Base-by-base conservation (phyloP, 2,888 invertebrate genomes). In the Mimumesa dahlbomi region DNA sequence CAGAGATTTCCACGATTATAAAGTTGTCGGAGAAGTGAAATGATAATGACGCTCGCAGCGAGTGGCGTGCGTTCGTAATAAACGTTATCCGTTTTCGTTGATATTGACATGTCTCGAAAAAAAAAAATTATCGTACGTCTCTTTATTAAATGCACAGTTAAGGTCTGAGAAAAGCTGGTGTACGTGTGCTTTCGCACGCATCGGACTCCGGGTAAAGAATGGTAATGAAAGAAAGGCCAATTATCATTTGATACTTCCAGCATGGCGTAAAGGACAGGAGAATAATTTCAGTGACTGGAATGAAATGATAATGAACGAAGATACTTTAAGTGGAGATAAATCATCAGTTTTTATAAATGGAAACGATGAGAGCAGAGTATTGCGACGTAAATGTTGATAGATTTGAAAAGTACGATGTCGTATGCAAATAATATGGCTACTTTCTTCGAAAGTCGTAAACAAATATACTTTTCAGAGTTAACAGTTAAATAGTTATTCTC, bases 1-100 rank as follows among this genome's bases (percentile, higher is more conserved):
- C 34, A 16, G 40, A 16, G 18, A 40, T 16, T 18, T 40, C 11
- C 40, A 40, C 22, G 19, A 46, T 57, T 46, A 46, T 21, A 16
- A 36, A 46, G 36, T n/a, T 1, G 7, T 59, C 9, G 11, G 13
- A 1, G 16, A 40, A 16, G n/a, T 34, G 16, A 40, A 16, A 6
- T 34, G 22, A 42, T 14, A 13, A 31, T 19, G 22, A 43, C 11
- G 14, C 7, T 14, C 18, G 16, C 18, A 40, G 5, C 5, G 14
- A 7, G 36, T 36, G 11, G 4, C 36, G 13, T 13, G 13, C 13
- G 11, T 5, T n/a, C 13, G 5, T 36, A 36, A 36, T 36, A 13
- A 43, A 43, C 21, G 19, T 25, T 38, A 25, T 2, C 7, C 19
- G 29, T 29, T 46, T 36, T 21, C 29, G 5, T 14, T 7, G 7